A percentile compares a stretch with the other conserved stretches of the same genome.
Evolutionary conservation across 2,888 invertebrate species (phyloP).

Genomic region (Empis livida): DNA sequence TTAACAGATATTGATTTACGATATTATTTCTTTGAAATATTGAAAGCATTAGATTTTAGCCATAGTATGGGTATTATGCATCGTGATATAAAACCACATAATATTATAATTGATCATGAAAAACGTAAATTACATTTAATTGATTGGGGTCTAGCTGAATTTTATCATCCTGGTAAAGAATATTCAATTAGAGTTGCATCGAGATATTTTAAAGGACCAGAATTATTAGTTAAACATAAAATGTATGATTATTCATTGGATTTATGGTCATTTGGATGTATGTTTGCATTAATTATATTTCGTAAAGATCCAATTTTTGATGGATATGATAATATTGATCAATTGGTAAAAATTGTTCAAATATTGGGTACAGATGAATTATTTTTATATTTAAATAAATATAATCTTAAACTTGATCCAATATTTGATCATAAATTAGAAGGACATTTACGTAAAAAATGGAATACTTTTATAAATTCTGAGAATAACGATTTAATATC

Average conservation of each 20-base stretch:
- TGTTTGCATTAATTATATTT: constrained; percentile 98
- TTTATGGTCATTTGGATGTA: constrained; percentile 98
- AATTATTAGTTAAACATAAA: constrained; percentile 93
- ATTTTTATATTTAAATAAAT: constrained; percentile 95
- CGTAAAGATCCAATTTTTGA: constrained; percentile 98
- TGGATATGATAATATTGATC: constrained; percentile 98
- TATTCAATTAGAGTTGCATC: constrained; percentile 97
- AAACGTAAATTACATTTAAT: constrained; percentile 91
- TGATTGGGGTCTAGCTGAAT: constrained; percentile 97
- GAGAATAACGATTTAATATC: constrained; percentile 95
- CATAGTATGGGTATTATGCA: constrained; percentile 99
- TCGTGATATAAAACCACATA: constrained; percentile 44
- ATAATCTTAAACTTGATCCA: constrained; percentile 95
- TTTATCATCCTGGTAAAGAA: constrained; percentile 96
- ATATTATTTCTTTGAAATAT: constrained; percentile 90
- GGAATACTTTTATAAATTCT: constrained; percentile 95
- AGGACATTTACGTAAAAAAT: constrained; percentile 84
- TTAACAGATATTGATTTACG: constrained; percentile 96
- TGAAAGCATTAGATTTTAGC: constrained; percentile 94
- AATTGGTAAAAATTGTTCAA: constrained; percentile 92
- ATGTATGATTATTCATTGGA: constrained; percentile 98
- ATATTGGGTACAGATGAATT: constrained; percentile 96
- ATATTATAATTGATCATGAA: constrained; percentile 96
- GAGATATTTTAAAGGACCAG: constrained; percentile 88
- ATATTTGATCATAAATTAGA: constrained; percentile 82